Evolutionary conservation across 2,797 vertebrate genomes (phyloP).

Genomic region (Notolepis coatsorum): DNA sequence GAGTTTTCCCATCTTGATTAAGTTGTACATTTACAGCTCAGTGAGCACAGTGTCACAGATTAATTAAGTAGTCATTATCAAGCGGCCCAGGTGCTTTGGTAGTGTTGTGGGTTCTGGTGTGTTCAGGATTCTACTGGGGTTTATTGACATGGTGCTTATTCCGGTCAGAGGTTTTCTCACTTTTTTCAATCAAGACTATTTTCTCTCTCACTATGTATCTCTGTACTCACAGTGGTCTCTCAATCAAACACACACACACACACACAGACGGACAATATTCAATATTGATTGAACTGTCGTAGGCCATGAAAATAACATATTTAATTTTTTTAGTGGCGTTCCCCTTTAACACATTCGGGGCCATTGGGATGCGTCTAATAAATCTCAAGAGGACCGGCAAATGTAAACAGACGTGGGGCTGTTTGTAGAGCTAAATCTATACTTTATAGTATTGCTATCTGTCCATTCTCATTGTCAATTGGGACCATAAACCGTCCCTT

Average conservation of each 20-base stretch:
- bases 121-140: conserved; percentile 12
- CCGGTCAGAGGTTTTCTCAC: background rate
- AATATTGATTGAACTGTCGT: too few relatives aligned
- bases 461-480: too few relatives aligned
- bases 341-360: too few relatives aligned
- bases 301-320: too few relatives aligned
- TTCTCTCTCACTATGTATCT: background rate
- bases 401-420: too few relatives aligned
- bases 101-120: conserved; percentile 8
- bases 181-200: background rate
- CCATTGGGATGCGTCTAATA: too few relatives aligned
- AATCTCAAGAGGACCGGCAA: too few relatives aligned
- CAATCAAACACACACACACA: background rate
- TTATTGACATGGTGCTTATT: conserved; percentile 27
- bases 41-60: conserved; percentile 19
- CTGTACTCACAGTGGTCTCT: background rate
- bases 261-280: background rate
- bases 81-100: conserved; percentile 8
- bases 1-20: conserved; percentile 5
- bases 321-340: too few relatives aligned
- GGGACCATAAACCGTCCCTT: too few relatives aligned
- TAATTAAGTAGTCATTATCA: conserved; percentile 16
- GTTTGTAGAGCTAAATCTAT: too few relatives aligned
- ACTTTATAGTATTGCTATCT: too few relatives aligned
- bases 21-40: conserved; percentile 11